phyloP scores from a whole-genome alignment of 2,797 vertebrate genomes.

The Takifugu ocellatus region DNA sequence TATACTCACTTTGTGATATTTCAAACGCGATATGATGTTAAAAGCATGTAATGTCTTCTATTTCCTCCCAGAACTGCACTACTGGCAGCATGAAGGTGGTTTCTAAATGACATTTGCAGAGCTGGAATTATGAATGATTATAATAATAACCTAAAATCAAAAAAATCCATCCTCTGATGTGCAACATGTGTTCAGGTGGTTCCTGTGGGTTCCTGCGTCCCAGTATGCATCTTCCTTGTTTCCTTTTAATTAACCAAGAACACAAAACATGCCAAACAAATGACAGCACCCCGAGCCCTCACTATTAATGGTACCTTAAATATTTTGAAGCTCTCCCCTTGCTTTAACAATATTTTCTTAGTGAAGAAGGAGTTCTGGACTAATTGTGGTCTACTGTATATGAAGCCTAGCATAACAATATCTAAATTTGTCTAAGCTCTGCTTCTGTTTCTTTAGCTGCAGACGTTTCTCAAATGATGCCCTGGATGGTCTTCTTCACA shows the following conservation, averaged over 20 bases:
- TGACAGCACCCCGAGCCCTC: conserved; percentile 11
- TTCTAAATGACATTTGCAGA: neutral
- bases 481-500: conserved; percentile 52
- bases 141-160: neutral
- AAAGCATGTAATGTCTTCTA: neutral
- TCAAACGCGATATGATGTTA: neutral
- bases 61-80: neutral
- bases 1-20: no score
- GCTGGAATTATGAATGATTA: neutral
- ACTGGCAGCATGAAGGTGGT: neutral
- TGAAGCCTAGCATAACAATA: conserved; percentile 63
- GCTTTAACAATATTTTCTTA: conserved; percentile 56
- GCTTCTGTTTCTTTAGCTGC: conserved; percentile 65
- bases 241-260: conserved; percentile 24
- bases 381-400: conserved; percentile 51
- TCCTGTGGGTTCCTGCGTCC: neutral
- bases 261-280: conserved; percentile 13
- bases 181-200: conserved; percentile 45
- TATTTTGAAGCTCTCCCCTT: conserved; percentile 39
- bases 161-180: conserved; percentile 9
- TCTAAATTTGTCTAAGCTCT: conserved; percentile 55
- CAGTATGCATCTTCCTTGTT: conserved; percentile 2
- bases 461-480: conserved; percentile 53
- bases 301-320: conserved; percentile 19
- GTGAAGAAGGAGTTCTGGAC: conserved; percentile 44